Evolutionary conservation across 2,113 vertebrate genomes (phyloP), one percentile per base, ranked within the genome.

Genomic region (Percina caprodes): DNA sequence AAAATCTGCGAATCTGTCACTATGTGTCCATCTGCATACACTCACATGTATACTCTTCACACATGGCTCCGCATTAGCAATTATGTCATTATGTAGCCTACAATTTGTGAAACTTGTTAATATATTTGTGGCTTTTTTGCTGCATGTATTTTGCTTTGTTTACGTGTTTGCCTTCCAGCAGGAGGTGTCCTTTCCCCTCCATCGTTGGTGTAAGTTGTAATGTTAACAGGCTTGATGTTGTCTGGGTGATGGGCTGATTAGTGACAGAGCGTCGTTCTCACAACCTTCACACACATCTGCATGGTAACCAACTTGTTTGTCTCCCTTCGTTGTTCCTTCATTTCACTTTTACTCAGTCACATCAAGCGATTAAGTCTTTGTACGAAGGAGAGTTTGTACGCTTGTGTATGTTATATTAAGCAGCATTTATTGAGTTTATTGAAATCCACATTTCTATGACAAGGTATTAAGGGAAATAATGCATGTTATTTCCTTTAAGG

Each of bases 251-350:
- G 72, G 52, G 69, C 63, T 92, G 89, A 90, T 92, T 88, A 82
- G 74, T 74, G 63, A 76, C 61, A 73, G 60, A 66, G 65, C 80
- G 2, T 68, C 67, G 15, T 90, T 91, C 84, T 91, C 84, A 86
- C 86, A 81, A 68, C 79, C 82, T 89, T 78, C 75, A 82, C 78
- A 74, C 74, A 86, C 76, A 83, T 92, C 88, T 91, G 91, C 91
- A 91, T 86, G 89, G 89, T 80, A 90, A 92, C 88, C 83, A 68
- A 68, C 71, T 77, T 86, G 88, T 92, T 81, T 89, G 65, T 86
- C 79, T 91, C 69, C 33, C 58, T 74, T 56, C 0, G 14, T 71
- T 73, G 23, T 66, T 69, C 24, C 55, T 74, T 77, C 58, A 70
- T 68, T 69, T 77, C 35, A 82, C 80, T 82, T 71, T 26, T 55